These are phyloP conservation scores for Catharus ustulatus DNA, from an alignment of 2,797 vertebrate species.

Conservation along the genomic window DNA sequence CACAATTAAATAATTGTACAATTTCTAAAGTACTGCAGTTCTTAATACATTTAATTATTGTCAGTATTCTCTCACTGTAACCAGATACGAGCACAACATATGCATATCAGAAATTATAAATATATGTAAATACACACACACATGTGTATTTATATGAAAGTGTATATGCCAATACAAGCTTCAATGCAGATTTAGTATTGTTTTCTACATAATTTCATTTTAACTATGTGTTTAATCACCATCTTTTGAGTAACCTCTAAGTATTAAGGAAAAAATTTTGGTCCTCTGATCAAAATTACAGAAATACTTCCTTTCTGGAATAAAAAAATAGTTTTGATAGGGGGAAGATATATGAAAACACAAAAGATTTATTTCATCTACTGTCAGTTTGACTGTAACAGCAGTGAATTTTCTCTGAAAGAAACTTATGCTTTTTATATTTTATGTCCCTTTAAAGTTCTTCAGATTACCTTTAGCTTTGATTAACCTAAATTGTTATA, in stretches of 20 bases:
- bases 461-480: neutral
- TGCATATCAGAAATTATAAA: neutral
- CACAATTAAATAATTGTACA: neutral
- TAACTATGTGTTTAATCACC: neutral
- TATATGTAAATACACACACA: neutral
- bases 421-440: neutral
- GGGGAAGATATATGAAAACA: neutral
- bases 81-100: neutral
- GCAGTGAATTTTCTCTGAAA: neutral
- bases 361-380: neutral
- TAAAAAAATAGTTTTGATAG: neutral
- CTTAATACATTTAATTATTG: neutral
- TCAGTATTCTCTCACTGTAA: neutral
- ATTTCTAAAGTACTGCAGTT: neutral
- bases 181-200: neutral
- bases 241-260: neutral
- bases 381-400: neutral
- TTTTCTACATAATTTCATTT: neutral
- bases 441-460: neutral
- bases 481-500: neutral
- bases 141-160: neutral
- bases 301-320: neutral
- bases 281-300: neutral
- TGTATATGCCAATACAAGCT: rapidly evolving
- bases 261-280: neutral